Base-by-base conservation (phyloP, 2,113 vertebrate species). In the Notarius quadriscutis region DNA sequence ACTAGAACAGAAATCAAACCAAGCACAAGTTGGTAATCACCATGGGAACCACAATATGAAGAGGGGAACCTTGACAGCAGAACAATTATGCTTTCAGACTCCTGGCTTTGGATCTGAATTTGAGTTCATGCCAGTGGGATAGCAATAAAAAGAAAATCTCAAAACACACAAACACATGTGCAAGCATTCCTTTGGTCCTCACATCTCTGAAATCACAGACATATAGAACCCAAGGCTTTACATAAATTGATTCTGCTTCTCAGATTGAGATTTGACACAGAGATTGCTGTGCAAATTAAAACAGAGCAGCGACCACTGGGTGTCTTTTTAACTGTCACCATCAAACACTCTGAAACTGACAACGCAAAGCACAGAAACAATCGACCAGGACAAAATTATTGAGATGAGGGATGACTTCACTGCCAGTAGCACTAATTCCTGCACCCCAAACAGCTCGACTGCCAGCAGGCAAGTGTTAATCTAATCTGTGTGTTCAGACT, bases 381-480 rank as follows among this genome's bases (percentile, higher is more conserved):
- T 83, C 62, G 48, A 83, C 62, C 81, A 8, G 81, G 81, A 83
- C 48, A 27, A 67, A 83, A 83, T 67, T 67, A 83, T 83, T n/a
- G 62, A 83, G 48, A 51, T 41, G 41, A 53, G 60, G 48, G 81
- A 83, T 48, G 8, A 27, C 41, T 67, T 83, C 81, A 9, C 81
- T 83, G 51, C 25, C 81, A 67, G 67, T 83, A 83, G 67, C 62
- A 83, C 48, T 83, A 67, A 83, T 83, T 83, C 62, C 81, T 83
- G 81, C 60, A 53, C 22, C 63, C 79, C 12, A n/a, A 53, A 83
- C 63, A 67, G 17, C 58, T 65, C 41, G 22, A 67, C 22, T 67
- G 62, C 41, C 81, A 67, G 81, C 81, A 67, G 62, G 48, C 81
- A 25, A 25, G 22, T 27, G 62, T 67, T 67, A 62, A 83, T 83